Evolutionary conservation across 2,797 vertebrate species (phyloP).

Genomic region (Gobio occitaniae): DNA sequence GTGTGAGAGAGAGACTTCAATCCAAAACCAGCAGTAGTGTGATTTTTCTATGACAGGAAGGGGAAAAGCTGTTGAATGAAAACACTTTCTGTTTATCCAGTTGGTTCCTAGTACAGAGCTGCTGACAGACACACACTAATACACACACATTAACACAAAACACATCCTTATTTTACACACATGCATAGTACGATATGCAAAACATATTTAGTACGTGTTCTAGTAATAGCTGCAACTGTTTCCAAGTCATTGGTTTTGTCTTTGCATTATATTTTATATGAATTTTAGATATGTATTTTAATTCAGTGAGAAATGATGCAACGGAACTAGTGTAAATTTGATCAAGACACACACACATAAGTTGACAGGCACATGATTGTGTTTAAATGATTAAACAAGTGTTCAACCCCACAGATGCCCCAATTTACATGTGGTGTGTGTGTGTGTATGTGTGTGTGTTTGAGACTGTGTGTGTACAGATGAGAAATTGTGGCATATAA

Average conservation of each 20-base stretch:
- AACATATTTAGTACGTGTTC: constrained; percentile 43
- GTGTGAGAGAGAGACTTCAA: background rate
- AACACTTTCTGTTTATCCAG: constrained; percentile 54
- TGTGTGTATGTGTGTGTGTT: constrained; percentile 9
- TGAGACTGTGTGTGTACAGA: constrained; percentile 34
- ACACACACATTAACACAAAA: background rate
- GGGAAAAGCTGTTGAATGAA: constrained; percentile 41
- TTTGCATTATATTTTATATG: constrained; percentile 62
- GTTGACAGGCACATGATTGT: constrained; percentile 66
- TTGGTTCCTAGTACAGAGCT: constrained; percentile 43
- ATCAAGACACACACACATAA: constrained; percentile 5
- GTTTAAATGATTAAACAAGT: constrained; percentile 77
- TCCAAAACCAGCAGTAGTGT: constrained; percentile 25
- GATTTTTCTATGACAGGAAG: constrained; percentile 50
- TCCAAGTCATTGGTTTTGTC: constrained; percentile 65
- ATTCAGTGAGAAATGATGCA: constrained; percentile 33
- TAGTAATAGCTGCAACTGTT: constrained; percentile 43
- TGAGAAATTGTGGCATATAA: constrained; percentile 45
- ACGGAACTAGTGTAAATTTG: constrained; percentile 26
- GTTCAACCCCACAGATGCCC: constrained; percentile 38
- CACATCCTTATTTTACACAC: constrained; percentile 5
- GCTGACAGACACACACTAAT: background rate
- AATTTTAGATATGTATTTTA: constrained; percentile 29
- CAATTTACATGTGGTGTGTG: constrained; percentile 37
- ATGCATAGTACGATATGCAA: constrained; percentile 31